Evolutionary conservation across 2,888 invertebrate genomes (phyloP).

Genomic region (Nymphalis polychloros): DNA sequence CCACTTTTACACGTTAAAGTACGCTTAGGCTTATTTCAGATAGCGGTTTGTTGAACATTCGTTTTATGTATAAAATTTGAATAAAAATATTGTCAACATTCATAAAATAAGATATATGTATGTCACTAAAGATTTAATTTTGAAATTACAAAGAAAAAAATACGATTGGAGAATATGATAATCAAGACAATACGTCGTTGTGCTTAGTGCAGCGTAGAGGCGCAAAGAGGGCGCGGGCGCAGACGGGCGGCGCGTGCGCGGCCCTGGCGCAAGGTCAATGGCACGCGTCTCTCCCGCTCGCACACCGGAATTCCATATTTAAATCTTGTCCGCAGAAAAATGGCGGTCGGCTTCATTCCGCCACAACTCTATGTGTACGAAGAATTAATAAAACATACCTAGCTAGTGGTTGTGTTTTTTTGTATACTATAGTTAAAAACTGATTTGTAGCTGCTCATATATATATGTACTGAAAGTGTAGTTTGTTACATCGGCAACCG

Average conservation of each 20-base stretch:
- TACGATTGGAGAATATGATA: constrained; percentile 23
- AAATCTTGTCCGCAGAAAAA: constrained; percentile 82
- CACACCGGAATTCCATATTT: constrained; percentile 83
- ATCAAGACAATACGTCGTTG: constrained; percentile 28
- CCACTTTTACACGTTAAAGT: constrained; percentile 5
- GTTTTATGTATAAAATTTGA: neutral
- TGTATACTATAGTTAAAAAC: constrained; percentile 66
- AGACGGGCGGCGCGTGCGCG: constrained; percentile 69
- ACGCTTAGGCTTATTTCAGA: neutral
- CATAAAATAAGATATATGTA: neutral
- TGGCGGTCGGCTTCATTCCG: constrained; percentile 78
- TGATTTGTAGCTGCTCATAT: constrained; percentile 48
- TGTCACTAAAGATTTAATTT: neutral
- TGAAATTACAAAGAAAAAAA: constrained; percentile 16
- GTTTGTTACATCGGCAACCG: neutral
- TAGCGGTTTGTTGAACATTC: neutral
- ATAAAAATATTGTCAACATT: too few species aligned
- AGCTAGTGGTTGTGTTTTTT: constrained; percentile 72
- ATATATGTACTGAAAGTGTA: neutral
- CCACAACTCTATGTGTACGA: constrained; percentile 69
- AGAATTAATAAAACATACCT: constrained; percentile 80
- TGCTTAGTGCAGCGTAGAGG: constrained; percentile 37
- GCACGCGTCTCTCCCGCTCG: constrained; percentile 80
- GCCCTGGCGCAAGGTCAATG: constrained; percentile 80
- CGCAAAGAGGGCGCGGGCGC: constrained; percentile 45